Evolutionary conservation across 2,888 invertebrate genomes (phyloP).

Genomic region (Meghimatium bilineatum): DNA sequence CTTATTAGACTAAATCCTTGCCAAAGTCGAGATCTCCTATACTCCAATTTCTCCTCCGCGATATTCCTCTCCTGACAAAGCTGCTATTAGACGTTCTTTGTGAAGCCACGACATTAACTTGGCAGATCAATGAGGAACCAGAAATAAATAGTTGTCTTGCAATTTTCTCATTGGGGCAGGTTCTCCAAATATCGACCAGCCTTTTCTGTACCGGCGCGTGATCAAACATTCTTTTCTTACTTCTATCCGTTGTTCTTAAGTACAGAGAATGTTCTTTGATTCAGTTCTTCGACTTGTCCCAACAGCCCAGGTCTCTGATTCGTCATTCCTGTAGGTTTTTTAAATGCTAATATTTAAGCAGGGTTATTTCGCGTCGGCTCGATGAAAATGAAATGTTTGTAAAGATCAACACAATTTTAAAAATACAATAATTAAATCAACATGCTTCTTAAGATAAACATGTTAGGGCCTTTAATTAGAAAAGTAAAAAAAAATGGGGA

Average conservation of each 20-base stretch:
- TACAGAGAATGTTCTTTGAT: constrained; percentile 1
- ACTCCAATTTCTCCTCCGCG: not conserved
- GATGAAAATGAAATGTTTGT: not conserved
- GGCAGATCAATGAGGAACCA: constrained; percentile 18
- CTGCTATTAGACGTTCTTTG: constrained; percentile 3
- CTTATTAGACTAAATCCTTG: not conserved
- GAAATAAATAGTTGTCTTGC: constrained; percentile 22
- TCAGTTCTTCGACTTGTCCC: not conserved
- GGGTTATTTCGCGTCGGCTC: not conserved
- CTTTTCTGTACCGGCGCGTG: not conserved
- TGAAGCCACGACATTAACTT: not conserved
- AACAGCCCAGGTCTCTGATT: not conserved
- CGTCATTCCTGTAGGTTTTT: not conserved
- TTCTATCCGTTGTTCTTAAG: constrained; percentile 3
- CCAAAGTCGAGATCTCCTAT: not conserved
- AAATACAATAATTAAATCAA: no score
- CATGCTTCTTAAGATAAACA: no score
- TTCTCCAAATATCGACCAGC: constrained; percentile 22
- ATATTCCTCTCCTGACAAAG: not conserved
- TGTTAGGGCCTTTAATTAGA: no score
- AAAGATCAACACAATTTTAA: no score
- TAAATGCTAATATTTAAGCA: not conserved
- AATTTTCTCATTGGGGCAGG: constrained; percentile 19
- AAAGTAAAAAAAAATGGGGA: no score
- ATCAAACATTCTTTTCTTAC: not conserved